Base-by-base conservation (phyloP, 2,113 vertebrate genomes). In the Larimichthys polyactis region DNA sequence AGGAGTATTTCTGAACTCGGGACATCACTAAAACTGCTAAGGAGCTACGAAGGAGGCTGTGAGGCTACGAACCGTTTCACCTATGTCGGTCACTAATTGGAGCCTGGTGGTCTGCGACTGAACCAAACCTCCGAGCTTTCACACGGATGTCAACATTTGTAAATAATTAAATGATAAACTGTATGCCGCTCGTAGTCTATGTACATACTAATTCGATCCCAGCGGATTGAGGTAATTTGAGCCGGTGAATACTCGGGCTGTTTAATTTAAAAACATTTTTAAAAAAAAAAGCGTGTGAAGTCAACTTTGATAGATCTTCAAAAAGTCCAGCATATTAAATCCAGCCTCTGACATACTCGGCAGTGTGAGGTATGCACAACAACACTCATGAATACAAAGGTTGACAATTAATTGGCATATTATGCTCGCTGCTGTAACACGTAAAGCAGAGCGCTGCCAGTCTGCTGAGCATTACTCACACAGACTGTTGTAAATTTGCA, bases 1-100 rank as follows among this genome's bases (percentile, higher is more conserved):
- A 43, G 81, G 89, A 91, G 88, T 90, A 91, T 91, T 93, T 88
- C 54, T 81, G 65, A 84, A 89, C 36, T 58, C 71, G 36, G 20
- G 71, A 60, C 74, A 32, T 82, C 86, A 64, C 82, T 81, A 24
- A 85, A 72, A 57, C 71, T 44, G 78, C 55, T 36, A 46, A 64
- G 46, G 62, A 69, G 80, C 10, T 24, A 29, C 63, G 40, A 14
- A 85, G 71, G 66, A 86, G 71, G 79, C 83, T 52, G 29, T 4
- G 24, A 8, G 84, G 84, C 83, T 54, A 46, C 27, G 0, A 74
- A 81, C 64, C 64, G 40, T 75, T 24, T 69, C 57, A 44, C 77
- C 43, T 10, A 32, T 9, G 32, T 71, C 83, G 52, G 83, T 78
- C 81, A 44, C 79, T 89, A 85, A 91, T 87, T 89, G 84, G 85